Evolutionary conservation across 1,140 invertebrate species (phyloP), one percentile per base, ranked within the genome.

Genomic region (Atta texana): DNA sequence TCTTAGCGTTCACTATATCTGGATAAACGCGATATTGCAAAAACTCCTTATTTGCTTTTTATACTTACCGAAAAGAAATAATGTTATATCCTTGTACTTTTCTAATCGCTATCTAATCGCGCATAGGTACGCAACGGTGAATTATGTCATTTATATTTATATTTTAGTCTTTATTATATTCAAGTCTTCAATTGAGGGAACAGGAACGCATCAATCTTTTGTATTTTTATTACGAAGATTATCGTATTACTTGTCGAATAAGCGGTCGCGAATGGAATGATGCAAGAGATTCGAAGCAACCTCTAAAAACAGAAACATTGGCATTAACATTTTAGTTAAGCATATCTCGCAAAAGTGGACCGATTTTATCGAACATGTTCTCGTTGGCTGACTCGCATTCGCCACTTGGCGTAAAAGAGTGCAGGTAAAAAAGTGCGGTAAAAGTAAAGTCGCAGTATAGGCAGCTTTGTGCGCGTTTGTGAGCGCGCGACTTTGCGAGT

Each of bases 311-410:
- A 64, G n/a, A 14, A 77, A 61, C 4, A 63, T 55, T 49, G 55
- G 3, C 3, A 44, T 49, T 63, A 59, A 66, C 24, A 7, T 77
- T 61, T 12, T 16, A n/a, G 6, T 86, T 28, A 34, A 34, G 4
- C 10, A 53, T 74, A 74, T 2, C 2, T n/a, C 1, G 39, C 7
- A 74, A 82, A 59, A 82, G 61, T 18, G 16, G 1, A 18, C 6
- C 8, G 51, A 55, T 80, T 76, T 71, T 16, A 18, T 68, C 1
- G 21, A 72, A 55, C 1, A 12, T 49, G 18, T 55, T 77, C 44
- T 69, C 66, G 7, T 28, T 51, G 51, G 34, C 12, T 75, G 87
- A 82, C 76, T 44, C 31, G 69, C 64, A 68, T 88, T 88, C 34
- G 51, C 8, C 34, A 85, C 14, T 76, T 59, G 34, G 10, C 49